Evolutionary conservation across 2,797 vertebrate genomes (phyloP).

Genomic region (Micrastur ruficollis): DNA sequence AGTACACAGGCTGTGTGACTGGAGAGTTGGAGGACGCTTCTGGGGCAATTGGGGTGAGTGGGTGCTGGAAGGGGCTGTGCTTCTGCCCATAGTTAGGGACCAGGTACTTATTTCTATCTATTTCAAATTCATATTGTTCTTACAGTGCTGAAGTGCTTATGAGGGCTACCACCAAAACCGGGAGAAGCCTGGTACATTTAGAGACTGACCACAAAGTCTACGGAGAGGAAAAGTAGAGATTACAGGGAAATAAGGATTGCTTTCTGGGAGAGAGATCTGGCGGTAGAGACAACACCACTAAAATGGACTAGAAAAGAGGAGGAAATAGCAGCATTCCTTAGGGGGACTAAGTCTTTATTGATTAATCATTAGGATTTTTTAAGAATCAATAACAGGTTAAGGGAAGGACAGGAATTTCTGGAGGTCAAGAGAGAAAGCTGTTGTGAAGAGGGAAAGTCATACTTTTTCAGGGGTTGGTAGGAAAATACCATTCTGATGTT

Average conservation of each 20-base stretch:
- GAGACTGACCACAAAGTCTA: background rate
- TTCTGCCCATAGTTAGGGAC: background rate
- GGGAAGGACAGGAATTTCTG: background rate
- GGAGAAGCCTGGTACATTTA: background rate
- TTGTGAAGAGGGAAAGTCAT: background rate
- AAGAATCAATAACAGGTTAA: background rate
- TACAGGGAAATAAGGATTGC: background rate
- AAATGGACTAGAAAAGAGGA: background rate
- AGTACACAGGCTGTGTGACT: background rate
- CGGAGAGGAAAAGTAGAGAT: background rate
- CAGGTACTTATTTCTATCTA: background rate
- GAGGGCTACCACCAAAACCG: background rate
- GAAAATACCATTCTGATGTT: background rate
- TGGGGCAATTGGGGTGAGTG: background rate
- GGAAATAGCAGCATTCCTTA: background rate
- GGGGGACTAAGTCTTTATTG: background rate
- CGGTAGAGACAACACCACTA: background rate
- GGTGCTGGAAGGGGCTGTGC: rapidly evolving
- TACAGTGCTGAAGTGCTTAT: background rate
- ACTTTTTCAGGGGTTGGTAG: background rate
- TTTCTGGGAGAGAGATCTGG: background rate
- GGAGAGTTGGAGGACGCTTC: background rate
- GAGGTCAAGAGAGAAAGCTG: background rate
- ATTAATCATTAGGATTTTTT: background rate
- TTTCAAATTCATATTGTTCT: background rate